These are phyloP conservation scores for Aphodius sticticus DNA, from an alignment of 2,888 invertebrate genomes.

Conservation along the genomic window DNA sequence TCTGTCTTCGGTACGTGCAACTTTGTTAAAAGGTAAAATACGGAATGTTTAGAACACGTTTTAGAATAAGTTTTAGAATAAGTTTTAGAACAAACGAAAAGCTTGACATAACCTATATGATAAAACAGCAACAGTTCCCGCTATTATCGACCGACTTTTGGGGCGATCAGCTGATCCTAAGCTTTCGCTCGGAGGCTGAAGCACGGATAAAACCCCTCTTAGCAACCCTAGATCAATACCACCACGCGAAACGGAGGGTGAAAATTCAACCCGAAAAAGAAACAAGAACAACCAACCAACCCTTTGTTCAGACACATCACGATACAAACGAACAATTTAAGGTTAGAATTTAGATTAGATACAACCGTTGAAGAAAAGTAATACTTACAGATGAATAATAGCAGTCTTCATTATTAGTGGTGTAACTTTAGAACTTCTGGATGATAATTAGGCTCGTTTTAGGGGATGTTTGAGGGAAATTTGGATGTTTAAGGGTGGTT, in stretches of 20 bases:
- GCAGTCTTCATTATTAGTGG: constrained; percentile 33
- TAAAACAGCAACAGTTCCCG: constrained; percentile 33
- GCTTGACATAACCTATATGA: neutral
- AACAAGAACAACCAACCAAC: neutral
- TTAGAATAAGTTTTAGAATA: too few species aligned
- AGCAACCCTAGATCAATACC: constrained; percentile 19
- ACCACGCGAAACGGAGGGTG: neutral
- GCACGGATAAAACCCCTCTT: constrained; percentile 17
- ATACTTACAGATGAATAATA: constrained; percentile 32
- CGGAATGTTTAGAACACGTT: neutral
- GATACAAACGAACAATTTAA: neutral
- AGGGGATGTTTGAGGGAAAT: neutral
- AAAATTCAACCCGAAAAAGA: constrained; percentile 13
- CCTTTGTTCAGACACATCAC: neutral
- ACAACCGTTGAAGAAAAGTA: neutral
- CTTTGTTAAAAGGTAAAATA: too few species aligned
- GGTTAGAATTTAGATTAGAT: neutral
- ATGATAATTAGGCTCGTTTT: neutral
- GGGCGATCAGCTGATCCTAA: constrained; percentile 20
- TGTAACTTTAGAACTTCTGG: constrained; percentile 11
- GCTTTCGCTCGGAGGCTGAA: constrained; percentile 18
- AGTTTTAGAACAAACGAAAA: neutral
- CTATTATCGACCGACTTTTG: constrained; percentile 18
- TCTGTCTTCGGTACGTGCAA: too few species aligned
- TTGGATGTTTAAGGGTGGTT: neutral